phyloP scores from a whole-genome alignment of 2,113 vertebrate species.

The Mixornis gularis region DNA sequence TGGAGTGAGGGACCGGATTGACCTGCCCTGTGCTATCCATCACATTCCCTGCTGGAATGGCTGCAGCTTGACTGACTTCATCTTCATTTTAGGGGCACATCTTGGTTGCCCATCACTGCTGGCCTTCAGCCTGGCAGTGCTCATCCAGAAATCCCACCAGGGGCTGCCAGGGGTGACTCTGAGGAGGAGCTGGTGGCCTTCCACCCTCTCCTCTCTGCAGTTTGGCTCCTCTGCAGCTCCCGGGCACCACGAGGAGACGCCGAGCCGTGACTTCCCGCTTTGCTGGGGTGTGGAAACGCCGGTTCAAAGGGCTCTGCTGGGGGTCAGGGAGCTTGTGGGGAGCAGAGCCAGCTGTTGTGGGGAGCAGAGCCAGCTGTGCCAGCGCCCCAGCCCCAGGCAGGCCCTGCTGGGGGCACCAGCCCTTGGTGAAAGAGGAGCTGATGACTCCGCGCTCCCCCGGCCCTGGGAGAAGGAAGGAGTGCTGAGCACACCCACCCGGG shows the following conservation, averaged over 20 bases:
- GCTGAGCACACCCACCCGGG: background rate
- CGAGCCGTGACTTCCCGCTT: accelerated
- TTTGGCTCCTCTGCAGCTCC: background rate
- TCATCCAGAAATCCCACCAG: accelerated
- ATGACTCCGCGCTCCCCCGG: background rate
- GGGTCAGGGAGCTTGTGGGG: background rate
- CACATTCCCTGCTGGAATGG: background rate
- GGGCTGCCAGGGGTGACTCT: background rate
- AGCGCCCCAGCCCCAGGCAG: background rate
- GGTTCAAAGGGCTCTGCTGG: background rate
- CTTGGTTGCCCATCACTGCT: background rate
- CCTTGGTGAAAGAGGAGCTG: background rate
- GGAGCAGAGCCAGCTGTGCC: background rate
- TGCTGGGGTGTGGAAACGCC: background rate
- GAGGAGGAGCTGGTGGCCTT: background rate
- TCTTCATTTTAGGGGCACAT: background rate
- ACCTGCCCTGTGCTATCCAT: background rate
- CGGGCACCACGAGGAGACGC: accelerated
- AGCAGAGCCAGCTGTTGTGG: background rate
- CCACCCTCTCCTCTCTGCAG: background rate
- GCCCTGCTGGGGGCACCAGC: background rate
- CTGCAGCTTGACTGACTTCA: background rate
- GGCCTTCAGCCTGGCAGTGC: background rate
- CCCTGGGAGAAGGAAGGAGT: constrained; percentile 2
- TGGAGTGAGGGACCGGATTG: background rate